Base-by-base conservation (phyloP, 2,888 invertebrate species). In the Sympetrum striolatum region DNA sequence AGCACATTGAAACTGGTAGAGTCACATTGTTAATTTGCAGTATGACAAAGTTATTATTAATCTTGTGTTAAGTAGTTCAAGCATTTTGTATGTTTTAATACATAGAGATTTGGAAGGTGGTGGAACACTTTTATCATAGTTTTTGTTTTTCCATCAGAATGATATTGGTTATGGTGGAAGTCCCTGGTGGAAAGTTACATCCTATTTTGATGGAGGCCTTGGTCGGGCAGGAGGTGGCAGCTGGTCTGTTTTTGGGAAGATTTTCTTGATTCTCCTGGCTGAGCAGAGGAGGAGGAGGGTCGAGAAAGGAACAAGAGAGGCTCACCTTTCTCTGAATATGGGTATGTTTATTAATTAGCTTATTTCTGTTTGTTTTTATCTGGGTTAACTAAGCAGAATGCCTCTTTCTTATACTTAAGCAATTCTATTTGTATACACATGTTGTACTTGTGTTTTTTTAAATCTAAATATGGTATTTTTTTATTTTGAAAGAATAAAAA, bases 171-270 rank as follows among this genome's bases (percentile, higher is more conserved):
- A 94, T 4, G 92, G 93, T 44, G 94, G 94, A 0, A 92, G 94
- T 90, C 95, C 95, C 0, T 95, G 95, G 94, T 95, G 95, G 94
- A 95, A 95, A 92, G 92, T 95, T 64, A 94, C 95, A 60, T 93
- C 93, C 91, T 92, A 80, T 90, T 93, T 14, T 94, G 93, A 93
- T 92, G 91, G 91, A 92, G 93, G 53, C 90, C 93, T 18, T 22
- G 86, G 86, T 18, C 58, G 60, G 37, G 60, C 60, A 22, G 58
- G 86, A 3, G 60, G 86, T 31, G 60, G 86, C 14, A 58, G 39
- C 60, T 60, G 18, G 1, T 94, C 95, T 81, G 94, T 95, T 1
- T 92, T 95, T 91, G 93, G 95, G 0, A 93, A 94, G 39, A 92
- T 95, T 48, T 94, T 95, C 91, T 91, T 95, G 91, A 93, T 95